These are phyloP conservation scores for Amphilophus citrinellus DNA, from an alignment of 2,113 vertebrate species.

Conservation along the genomic window DNA sequence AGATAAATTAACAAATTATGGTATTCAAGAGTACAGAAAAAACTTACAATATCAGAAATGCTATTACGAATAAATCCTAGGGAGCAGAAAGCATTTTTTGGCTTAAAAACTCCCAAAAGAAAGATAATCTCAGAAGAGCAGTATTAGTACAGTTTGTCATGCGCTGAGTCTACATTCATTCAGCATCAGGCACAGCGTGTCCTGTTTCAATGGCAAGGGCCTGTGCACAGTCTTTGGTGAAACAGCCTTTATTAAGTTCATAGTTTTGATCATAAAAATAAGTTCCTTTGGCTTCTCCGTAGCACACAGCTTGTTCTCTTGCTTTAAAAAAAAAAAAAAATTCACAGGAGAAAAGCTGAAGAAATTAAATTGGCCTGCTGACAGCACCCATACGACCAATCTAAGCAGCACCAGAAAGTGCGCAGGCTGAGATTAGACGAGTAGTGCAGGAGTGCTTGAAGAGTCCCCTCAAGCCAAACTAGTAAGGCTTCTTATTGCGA, in stretches of 20 bases:
- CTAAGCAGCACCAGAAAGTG: conserved; percentile 29
- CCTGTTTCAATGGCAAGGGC: conserved; percentile 4
- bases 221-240: conserved; percentile 11
- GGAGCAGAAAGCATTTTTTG: conserved; percentile 31
- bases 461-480: conserved; percentile 55
- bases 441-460: conserved; percentile 36
- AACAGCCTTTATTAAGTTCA: conserved; percentile 14
- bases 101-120: conserved; percentile 44
- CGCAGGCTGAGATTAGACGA: conserved; percentile 52
- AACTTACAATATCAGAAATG: neutral
- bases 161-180: conserved; percentile 25
- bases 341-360: conserved; percentile 31
- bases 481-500: conserved; percentile 16
- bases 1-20: conserved; percentile 19
- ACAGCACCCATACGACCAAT: conserved; percentile 51
- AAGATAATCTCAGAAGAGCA: conserved; percentile 50
- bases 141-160: conserved; percentile 40
- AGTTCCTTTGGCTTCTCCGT: conserved; percentile 31
- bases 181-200: neutral
- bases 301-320: conserved; percentile 15
- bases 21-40: neutral
- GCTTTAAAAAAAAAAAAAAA: conserved; percentile 10
- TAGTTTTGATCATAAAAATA: conserved; percentile 6
- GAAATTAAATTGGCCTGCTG: conserved; percentile 58
- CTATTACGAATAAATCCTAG: conserved; percentile 26